Percentiles rank a stretch among this genome's conserved stretches.
phyloP scores from a whole-genome alignment of 2,797 vertebrate genomes.

The Poecilia velifera region DNA sequence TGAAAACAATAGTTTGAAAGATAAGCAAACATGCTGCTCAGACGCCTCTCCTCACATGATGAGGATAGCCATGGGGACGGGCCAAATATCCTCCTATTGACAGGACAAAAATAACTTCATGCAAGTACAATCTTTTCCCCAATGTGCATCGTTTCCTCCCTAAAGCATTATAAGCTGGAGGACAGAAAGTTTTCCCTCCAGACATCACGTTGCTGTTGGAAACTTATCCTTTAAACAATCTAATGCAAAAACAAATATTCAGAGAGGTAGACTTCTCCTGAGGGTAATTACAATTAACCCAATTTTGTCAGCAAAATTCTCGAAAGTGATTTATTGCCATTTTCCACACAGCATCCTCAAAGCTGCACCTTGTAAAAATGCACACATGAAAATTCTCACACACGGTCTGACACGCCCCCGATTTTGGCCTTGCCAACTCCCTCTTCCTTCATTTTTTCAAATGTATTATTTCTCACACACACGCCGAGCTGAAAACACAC shows the following conservation, averaged over 20 bases:
- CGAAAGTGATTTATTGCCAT: constrained; percentile 37
- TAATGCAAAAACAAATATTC: constrained; percentile 1
- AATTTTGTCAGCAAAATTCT: background rate
- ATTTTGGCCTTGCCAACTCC: constrained; percentile 20
- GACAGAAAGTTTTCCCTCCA: background rate
- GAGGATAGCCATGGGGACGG: constrained; percentile 36
- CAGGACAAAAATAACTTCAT: constrained; percentile 53
- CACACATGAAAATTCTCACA: constrained; percentile 10
- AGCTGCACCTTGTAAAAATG: constrained; percentile 19
- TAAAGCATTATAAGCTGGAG: constrained; percentile 11
- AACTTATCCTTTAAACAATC: background rate
- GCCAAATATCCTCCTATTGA: constrained; percentile 77
- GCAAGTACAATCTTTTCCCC: constrained; percentile 28
- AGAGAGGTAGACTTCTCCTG: background rate
- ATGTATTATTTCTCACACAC: constrained; percentile 33
- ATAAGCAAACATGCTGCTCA: constrained; percentile 60
- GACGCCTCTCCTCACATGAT: constrained; percentile 27
- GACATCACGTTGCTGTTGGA: background rate
- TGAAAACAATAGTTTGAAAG: constrained; percentile 66
- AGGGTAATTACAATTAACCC: constrained; percentile 3
- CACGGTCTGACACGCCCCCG: constrained; percentile 5
- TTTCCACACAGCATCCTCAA: constrained; percentile 9
- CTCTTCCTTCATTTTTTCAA: constrained; percentile 40
- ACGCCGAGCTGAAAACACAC: constrained; percentile 38
- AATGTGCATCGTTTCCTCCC: constrained; percentile 41